Conservation (phyloP, 2,113 vertebrate species). For the Neogale vison region DNA sequence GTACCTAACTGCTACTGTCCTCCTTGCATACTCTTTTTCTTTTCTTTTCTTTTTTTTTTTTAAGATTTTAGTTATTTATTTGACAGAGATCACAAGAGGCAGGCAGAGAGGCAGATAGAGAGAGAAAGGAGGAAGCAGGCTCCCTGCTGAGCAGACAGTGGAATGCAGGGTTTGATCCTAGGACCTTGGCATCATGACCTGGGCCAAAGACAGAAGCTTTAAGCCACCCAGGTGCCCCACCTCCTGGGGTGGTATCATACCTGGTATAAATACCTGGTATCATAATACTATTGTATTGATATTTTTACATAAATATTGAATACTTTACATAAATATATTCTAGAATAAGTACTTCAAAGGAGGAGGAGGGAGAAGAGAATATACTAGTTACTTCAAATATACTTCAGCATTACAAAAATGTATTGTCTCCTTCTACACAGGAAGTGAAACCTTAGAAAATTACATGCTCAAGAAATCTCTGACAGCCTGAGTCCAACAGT, state of each 20-base stretch:
- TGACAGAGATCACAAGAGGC: no score
- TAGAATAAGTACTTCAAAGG: neutral
- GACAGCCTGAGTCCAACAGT: neutral
- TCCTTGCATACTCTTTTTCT: neutral
- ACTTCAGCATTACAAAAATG: conserved; percentile 15
- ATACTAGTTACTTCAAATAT: conserved; percentile 40
- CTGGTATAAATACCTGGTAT: neutral
- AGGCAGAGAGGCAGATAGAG: no score
- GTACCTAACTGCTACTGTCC: neutral
- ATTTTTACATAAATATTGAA: neutral
- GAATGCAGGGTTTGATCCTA: no score
- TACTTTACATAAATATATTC: neutral
- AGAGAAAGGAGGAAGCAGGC: no score
- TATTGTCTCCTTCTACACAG: neutral
- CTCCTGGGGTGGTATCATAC: neutral
- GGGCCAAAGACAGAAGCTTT: no score
- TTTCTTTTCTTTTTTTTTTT: no score
- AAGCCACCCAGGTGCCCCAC: no score
- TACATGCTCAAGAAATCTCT: conserved; percentile 21
- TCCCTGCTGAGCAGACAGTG: no score
- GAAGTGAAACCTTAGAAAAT: conserved; percentile 45
- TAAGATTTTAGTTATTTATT: no score
- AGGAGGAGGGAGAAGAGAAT: neutral
- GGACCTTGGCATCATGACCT: no score
- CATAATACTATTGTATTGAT: neutral